Evolutionary conservation across 1,140 invertebrate genomes (phyloP), one percentile per base, ranked within the genome.

Genomic region (Hycleus cichorii): DNA sequence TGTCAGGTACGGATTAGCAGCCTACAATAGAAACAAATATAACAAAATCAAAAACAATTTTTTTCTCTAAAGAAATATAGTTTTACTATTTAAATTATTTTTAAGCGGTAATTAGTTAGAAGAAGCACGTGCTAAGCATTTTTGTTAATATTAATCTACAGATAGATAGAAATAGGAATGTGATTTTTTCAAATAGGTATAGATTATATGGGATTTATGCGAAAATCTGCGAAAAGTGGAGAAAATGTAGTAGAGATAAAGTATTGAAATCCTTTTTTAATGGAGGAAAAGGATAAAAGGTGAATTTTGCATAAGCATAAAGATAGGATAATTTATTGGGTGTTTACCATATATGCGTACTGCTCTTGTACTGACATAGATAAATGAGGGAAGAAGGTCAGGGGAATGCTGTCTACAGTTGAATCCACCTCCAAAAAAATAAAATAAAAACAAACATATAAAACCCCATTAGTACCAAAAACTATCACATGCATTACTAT

Each of bases 1-100:
- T 68, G 89, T 86, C 77, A 94, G 81, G 80, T 93, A 94, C 65
- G 90, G 89, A 76, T 89, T 91, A 70, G 89, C 87, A 69, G 90
- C 89, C 89, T 93, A 80, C 68, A 69, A 69, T 32, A 7, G 7
- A 32, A 32, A 32, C 7, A 32, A 32, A 32, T 32, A 32, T 7
- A 32, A 18, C 18, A 40, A 57, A 32, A 49, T 10, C n/a, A 48
- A 32, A 24, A 12, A 48, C 26, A 48, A 11, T 18, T 18, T 18
- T 18, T 18, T 18, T 18, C 18, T 18, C 2, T 1, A 18, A 24
- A 42, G 1, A 32, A 48, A 11, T 10, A 12, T 27, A 4, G 6
- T 52, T 52, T 9, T 18, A 18, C 18, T 18, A 18, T 18, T 42
- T 3, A 0, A 12, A 27, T 32, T 5, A 7, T 32, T 32, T 32